phyloP scores from a whole-genome alignment of 2,888 invertebrate species.

The Idaea aversata region DNA sequence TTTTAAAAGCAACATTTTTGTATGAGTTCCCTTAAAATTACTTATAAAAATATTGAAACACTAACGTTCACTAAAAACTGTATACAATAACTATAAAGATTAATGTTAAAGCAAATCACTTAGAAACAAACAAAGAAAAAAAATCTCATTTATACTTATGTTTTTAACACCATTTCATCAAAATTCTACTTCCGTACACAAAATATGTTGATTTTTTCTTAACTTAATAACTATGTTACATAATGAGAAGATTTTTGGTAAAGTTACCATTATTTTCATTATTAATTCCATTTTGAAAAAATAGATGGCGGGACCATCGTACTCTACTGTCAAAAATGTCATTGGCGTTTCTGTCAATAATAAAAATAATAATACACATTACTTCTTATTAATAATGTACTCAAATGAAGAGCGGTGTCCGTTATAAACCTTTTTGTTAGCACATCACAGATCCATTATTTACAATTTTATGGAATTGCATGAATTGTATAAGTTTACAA shows the following conservation, averaged over 20 bases:
- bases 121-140: slow-evolving; percentile 55
- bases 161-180: slow-evolving; percentile 15
- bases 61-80: slow-evolving; percentile 45
- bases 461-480: slow-evolving; percentile 53
- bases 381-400: neutral
- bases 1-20: neutral
- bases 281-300: neutral
- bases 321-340: neutral
- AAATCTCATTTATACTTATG: slow-evolving; percentile 40
- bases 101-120: slow-evolving; percentile 66
- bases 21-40: neutral
- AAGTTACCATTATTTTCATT: neutral
- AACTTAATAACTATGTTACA: slow-evolving; percentile 25
- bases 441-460: slow-evolving; percentile 69
- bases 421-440: slow-evolving; percentile 55
- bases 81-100: slow-evolving; percentile 63
- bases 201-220: slow-evolving; percentile 75
- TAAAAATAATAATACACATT: slow-evolving; percentile 33
- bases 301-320: neutral
- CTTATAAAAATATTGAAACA: neutral
- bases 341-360: neutral
- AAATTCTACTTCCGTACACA: slow-evolving; percentile 59
- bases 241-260: slow-evolving; percentile 14
- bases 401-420: slow-evolving; percentile 36
- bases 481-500: slow-evolving; percentile 29